Base-by-base conservation (phyloP, 2,888 invertebrate species). In the Drosophila histrio region DNA sequence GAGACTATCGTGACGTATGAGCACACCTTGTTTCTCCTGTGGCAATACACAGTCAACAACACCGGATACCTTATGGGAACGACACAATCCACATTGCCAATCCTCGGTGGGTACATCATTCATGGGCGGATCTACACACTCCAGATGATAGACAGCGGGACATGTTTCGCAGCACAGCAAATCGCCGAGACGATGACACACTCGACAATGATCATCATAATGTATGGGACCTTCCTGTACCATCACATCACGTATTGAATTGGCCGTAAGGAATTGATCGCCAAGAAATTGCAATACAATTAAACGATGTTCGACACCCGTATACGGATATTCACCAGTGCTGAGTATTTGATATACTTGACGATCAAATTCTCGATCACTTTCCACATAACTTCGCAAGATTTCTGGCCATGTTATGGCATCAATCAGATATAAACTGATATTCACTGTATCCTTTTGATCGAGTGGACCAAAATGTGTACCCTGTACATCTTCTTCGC, bases 81-180 rank as follows among this genome's bases (percentile, higher is more conserved):
- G 95, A 91, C 99, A 99, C 53, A 98, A 94, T 75, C 95, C 95
- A 93, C 99, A 99, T 87, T 98, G 96, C 99, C 99, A 99, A 89
- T 98, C 98, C 92, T 98, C 98, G 61, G 97, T 96, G 54, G 99
- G 99, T 43, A 99, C 98, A 92, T 98, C 96, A 49, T 96, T 95
- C 89, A 99, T 93, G 9, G 98, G 97, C 52, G 99, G 99, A 90
- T 98, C 98, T 52, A 98, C 96, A 93, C 99, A 99, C 88, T 97
- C 97, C 89, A 99, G 93, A 92, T 99, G 99, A 92, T 97, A 99
- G 19, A 99, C 98, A 24, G 99, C 99, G 17, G 99, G 98, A 90
- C 99, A 99, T 2, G 97, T 97, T 92, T 99, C 99, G 92, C 99
- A 99, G 91, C 99, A 99, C 9, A 99, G 92, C 49, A 99, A 93